Evolutionary conservation across 2,888 invertebrate species (phyloP), one percentile per base, ranked within the genome.

Genomic region (Mesorhabditis sp.): DNA sequence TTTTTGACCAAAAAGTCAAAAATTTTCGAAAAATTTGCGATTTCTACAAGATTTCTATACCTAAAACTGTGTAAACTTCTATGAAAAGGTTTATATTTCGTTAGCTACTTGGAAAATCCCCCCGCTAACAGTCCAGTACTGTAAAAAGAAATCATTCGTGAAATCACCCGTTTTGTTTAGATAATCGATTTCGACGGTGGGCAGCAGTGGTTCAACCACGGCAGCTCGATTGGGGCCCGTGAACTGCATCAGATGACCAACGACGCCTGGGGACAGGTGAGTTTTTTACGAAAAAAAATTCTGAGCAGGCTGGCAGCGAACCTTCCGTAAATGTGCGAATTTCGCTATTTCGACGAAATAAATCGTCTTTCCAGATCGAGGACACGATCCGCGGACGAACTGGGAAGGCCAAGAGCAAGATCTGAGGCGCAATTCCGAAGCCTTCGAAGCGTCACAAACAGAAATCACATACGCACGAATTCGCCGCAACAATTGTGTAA

Each of bases 101-200:
- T 50, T 10, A 66, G 43, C 13, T 67, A 13, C 5, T 66, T 13
- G 10, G 15, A 4, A 62, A 62, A 42, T 15, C 62, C 10, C 15
- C 28, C 28, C 28, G 28, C 28, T 28, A 28, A 28, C 28, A 28
- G 28, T 28, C 28, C 28, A 28, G 28, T 28, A 28, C 28, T 28
- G 28, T 28, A 28, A 28, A 28, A 28, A 28, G 28, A 28, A 28
- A 28, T 1, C 28, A 28, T 28, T 28, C 28, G 28, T 28, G 28
- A 28, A 28, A 28, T 28, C 28, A 28, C 28, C 28, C 1, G 28
- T 45, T 10, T 45, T 43, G 45, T 70, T 45, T 66, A 81, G 81
- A 76, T 80, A 5, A 78, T 83, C 58, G 82, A 83, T 70, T 76
- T 83, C 41, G 83, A 83, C 70, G 83, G 83, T 10, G 83, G 82